Percentiles rank a stretch among this genome's conserved stretches.
Evolutionary conservation across 2,888 invertebrate genomes (phyloP).

Genomic region (Stenichneumon culpator): DNA sequence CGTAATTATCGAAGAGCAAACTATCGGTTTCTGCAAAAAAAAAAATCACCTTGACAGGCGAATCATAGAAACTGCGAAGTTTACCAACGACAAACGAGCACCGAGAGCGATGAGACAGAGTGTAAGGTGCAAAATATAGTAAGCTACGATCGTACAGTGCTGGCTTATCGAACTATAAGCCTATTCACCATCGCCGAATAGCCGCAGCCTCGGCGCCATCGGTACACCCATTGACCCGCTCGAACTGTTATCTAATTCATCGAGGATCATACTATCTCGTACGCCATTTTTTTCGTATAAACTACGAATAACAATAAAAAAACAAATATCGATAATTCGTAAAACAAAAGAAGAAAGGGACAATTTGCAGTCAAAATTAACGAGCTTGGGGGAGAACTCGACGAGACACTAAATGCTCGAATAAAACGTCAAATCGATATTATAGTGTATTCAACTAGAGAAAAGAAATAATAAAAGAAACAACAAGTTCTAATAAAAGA

Average conservation of each 20-base stretch:
- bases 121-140: slow-evolving; percentile 83
- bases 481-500: slow-evolving; percentile 18
- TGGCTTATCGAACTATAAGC: slow-evolving; percentile 75
- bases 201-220: slow-evolving; percentile 69
- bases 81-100: slow-evolving; percentile 68
- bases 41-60: not conserved
- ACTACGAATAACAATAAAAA: slow-evolving; percentile 58
- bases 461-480: slow-evolving; percentile 34
- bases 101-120: slow-evolving; percentile 73
- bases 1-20: slow-evolving; percentile 36
- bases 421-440: slow-evolving; percentile 39
- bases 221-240: slow-evolving; percentile 53
- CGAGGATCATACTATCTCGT: slow-evolving; percentile 47
- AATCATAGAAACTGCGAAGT: slow-evolving; percentile 43
- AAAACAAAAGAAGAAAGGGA: slow-evolving; percentile 24
- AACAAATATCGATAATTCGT: slow-evolving; percentile 18
- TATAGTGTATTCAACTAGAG: slow-evolving; percentile 22
- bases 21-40: not conserved
- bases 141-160: slow-evolving; percentile 82
- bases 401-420: slow-evolving; percentile 16
- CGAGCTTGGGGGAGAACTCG: slow-evolving; percentile 18
- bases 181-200: slow-evolving; percentile 73
- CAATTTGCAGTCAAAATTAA: slow-evolving; percentile 31
- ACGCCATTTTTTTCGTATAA: slow-evolving; percentile 48
- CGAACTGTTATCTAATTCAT: slow-evolving; percentile 26